These are phyloP conservation scores for Gallinago paraguaiae DNA, from an alignment of 2,113 vertebrate genomes.

Conservation along the genomic window DNA sequence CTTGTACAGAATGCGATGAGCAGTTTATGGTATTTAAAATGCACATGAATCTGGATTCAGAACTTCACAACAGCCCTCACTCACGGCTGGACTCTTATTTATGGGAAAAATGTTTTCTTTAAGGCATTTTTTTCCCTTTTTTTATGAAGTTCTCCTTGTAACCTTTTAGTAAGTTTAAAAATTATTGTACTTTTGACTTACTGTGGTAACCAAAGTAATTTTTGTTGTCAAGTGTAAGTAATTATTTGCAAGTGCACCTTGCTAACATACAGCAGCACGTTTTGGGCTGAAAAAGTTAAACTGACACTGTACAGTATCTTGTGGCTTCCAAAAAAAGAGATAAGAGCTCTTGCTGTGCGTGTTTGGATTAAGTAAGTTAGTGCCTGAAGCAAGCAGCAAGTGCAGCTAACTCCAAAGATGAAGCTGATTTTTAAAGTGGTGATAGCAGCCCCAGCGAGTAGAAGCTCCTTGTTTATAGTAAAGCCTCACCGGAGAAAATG, in stretches of 20 bases:
- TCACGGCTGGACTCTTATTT: not conserved
- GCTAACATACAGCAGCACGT: not conserved
- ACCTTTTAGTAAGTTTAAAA: too few species aligned
- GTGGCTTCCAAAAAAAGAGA: not conserved
- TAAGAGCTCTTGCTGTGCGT: not conserved
- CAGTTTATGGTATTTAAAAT: not conserved
- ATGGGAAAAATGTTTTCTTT: not conserved
- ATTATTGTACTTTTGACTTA: not conserved
- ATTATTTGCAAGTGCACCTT: not conserved
- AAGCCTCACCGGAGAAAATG: not conserved
- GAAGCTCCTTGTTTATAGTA: not conserved
- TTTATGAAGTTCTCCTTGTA: not conserved
- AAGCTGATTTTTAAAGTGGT: not conserved
- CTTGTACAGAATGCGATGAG: slow-evolving; percentile 8
- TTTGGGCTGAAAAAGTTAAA: not conserved
- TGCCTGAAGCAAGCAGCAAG: not conserved
- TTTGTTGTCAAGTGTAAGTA: not conserved
- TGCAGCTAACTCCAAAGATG: not conserved
- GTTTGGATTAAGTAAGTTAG: not conserved
- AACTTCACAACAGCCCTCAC: not conserved
- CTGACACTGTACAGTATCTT: not conserved
- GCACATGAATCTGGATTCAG: not conserved
- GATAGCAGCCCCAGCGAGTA: not conserved
- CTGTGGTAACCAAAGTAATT: not conserved
- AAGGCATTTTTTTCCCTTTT: not conserved